Conservation (phyloP, 1,140 invertebrate species). For the Panagrolaimus sp. region DNA sequence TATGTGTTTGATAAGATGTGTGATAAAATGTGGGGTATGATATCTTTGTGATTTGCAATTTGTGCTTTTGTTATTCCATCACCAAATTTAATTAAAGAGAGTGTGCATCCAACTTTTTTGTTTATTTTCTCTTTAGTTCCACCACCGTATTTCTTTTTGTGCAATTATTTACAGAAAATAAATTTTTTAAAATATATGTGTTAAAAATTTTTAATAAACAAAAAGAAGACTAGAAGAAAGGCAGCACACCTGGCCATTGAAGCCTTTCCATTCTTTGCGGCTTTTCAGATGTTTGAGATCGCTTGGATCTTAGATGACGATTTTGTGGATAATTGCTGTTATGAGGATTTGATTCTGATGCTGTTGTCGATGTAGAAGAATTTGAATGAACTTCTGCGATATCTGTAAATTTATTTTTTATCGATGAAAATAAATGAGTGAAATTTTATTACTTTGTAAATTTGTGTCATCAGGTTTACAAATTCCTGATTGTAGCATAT, state of each 20-base stretch:
- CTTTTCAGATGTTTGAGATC: not conserved
- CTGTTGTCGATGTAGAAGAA: not conserved
- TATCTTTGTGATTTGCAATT: not conserved
- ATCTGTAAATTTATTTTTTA: not conserved
- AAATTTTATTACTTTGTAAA: not conserved
- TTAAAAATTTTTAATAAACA: not conserved
- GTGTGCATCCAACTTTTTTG: too few species aligned
- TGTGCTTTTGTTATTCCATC: not conserved
- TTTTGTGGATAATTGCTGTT: slow-evolving; percentile 14
- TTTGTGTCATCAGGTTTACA: not conserved
- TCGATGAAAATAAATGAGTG: not conserved
- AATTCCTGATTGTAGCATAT: not conserved
- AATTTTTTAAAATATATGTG: too few species aligned
- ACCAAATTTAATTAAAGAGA: not conserved
- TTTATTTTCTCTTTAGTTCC: not conserved
- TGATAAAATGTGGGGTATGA: too few species aligned
- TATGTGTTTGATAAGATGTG: not conserved
- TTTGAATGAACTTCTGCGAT: not conserved
- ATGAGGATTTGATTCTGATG: not conserved
- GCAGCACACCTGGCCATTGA: slow-evolving; percentile 29
- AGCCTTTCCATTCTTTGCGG: slow-evolving; percentile 24
- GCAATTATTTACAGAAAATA: too few species aligned
- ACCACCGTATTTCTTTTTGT: too few species aligned
- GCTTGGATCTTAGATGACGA: not conserved
- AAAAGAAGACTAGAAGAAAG: not conserved